These are phyloP conservation scores for Atethmia centrago DNA, from an alignment of 2,888 invertebrate species.

Conservation along the genomic window DNA sequence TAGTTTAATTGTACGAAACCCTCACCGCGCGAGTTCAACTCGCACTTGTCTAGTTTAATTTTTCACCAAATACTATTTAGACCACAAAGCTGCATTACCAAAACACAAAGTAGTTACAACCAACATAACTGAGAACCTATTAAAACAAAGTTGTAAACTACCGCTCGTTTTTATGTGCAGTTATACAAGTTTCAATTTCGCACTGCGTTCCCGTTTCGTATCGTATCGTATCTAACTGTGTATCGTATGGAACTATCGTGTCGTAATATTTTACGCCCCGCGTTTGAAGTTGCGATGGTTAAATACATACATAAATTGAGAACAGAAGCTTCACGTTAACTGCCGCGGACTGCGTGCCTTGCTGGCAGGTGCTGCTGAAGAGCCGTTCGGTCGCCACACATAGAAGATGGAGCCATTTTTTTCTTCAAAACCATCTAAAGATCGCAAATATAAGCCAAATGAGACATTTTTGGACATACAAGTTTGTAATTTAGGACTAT, in stretches of 20 bases:
- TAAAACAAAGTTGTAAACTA: conserved; percentile 7
- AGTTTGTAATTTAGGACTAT: no score
- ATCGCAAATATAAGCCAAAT: no score
- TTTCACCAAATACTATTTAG: background rate
- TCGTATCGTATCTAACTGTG: conserved; percentile 1
- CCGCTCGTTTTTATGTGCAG: conserved; percentile 7
- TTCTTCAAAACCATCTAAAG: no score
- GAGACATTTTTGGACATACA: no score
- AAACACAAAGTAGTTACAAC: background rate
- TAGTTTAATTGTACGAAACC: no score
- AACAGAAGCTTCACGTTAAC: conserved; percentile 39
- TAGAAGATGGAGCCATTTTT: no score
- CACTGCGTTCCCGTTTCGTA: background rate
- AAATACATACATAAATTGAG: background rate
- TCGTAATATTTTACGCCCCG: conserved; percentile 39
- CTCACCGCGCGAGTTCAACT: no score
- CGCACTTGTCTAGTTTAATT: no score
- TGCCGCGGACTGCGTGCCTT: no score
- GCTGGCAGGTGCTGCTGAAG: no score
- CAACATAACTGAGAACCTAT: conserved; percentile 18
- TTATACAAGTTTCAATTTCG: conserved; percentile 44
- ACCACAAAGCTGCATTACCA: background rate
- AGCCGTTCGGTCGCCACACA: no score
- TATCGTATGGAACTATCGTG: background rate
- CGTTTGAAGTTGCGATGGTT: conserved; percentile 26